Percentiles rank a stretch among this genome's conserved stretches.
phyloP scores from a whole-genome alignment of 2,888 invertebrate species.

The Apamea sordens region DNA sequence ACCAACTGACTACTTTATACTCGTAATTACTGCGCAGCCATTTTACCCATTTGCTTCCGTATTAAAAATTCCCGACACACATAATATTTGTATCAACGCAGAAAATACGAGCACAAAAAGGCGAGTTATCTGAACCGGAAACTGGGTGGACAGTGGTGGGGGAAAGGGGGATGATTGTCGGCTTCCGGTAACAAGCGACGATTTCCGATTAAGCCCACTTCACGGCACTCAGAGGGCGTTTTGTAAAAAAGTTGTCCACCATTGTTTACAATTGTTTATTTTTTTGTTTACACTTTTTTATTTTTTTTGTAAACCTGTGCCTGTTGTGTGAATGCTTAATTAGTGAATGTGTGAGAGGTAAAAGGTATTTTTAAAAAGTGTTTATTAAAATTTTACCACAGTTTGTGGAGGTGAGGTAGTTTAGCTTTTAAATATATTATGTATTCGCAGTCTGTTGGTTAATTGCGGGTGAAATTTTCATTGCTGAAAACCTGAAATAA shows the following conservation, averaged over 20 bases:
- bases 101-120: conserved; percentile 54
- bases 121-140: conserved; percentile 64
- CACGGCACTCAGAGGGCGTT: conserved; percentile 50
- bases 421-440: neutral
- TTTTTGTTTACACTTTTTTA: conserved; percentile 19
- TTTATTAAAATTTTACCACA: neutral
- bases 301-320: conserved; percentile 7
- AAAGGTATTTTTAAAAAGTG: neutral
- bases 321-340: conserved; percentile 33
- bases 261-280: conserved; percentile 40
- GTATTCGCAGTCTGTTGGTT: neutral
- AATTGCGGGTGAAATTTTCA: neutral
- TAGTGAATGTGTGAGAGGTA: neutral
- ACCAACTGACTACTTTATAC: neutral
- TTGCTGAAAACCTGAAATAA: neutral
- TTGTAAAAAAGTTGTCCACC: conserved; percentile 45
- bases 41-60: neutral
- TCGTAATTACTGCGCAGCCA: neutral
- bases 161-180: conserved; percentile 53
- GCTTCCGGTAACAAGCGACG: conserved; percentile 67
- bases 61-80: conserved; percentile 47
- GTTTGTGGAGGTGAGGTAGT: too few species aligned
- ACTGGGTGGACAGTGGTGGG: conserved; percentile 33
- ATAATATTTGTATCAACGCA: conserved; percentile 34
- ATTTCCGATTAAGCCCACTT: conserved; percentile 70